Conservation (phyloP, 2,888 invertebrate genomes). For the Anaspis maculata region DNA sequence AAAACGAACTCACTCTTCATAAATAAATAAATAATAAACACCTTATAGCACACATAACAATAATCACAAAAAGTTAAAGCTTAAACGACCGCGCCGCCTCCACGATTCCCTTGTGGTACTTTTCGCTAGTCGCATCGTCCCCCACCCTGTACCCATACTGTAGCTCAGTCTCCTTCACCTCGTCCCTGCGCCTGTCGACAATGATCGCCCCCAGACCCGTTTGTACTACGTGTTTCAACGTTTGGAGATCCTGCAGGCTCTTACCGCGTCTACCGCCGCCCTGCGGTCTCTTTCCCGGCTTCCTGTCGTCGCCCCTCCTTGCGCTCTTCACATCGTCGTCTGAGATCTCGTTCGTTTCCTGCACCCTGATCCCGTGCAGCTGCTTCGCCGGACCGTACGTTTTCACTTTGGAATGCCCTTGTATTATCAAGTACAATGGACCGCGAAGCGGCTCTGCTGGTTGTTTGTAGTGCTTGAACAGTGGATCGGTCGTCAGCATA, state of each 20-base stretch:
- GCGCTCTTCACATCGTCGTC: slow-evolving; percentile 31
- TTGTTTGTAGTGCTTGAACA: slow-evolving; percentile 55
- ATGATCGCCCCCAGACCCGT: slow-evolving; percentile 39
- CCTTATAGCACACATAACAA: slow-evolving; percentile 13
- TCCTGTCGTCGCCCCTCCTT: neutral
- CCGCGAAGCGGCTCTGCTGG: slow-evolving; percentile 52
- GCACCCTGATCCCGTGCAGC: slow-evolving; percentile 41
- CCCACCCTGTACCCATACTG: slow-evolving; percentile 52
- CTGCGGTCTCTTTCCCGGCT: neutral
- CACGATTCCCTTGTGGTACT: slow-evolving; percentile 54
- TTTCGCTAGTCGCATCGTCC: slow-evolving; percentile 47
- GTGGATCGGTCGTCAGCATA: slow-evolving; percentile 51
- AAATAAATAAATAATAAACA: slow-evolving; percentile 14
- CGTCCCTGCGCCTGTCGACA: slow-evolving; percentile 19
- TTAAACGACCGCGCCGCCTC: slow-evolving; percentile 40
- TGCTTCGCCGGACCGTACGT: slow-evolving; percentile 62
- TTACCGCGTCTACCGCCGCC: slow-evolving; percentile 20
- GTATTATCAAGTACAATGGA: slow-evolving; percentile 70
- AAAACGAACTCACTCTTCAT: slow-evolving; percentile 8
- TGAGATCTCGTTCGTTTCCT: slow-evolving; percentile 49
- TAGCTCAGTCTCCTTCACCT: slow-evolving; percentile 49
- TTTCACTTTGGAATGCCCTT: slow-evolving; percentile 80
- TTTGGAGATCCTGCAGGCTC: slow-evolving; percentile 34
- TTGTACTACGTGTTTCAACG: slow-evolving; percentile 37
- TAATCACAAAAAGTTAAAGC: slow-evolving; percentile 7